Evolutionary conservation across 1,140 invertebrate genomes (phyloP), one percentile per base, ranked within the genome.

Genomic region (Drosophila repleta): DNA sequence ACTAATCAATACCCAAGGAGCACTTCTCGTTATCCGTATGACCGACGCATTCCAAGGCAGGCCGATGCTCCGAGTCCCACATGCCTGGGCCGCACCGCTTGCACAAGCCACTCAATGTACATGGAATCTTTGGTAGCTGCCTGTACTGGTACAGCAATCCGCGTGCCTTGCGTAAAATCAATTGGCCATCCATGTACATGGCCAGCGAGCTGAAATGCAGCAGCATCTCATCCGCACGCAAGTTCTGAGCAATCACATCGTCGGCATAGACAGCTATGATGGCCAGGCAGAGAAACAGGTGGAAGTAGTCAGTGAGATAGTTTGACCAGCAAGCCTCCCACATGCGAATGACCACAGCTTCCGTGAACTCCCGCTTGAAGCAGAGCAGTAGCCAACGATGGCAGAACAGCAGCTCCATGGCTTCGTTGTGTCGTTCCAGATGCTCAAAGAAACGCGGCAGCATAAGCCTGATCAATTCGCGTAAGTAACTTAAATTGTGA

Each of bases 271-370:
- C 96, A 49, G 96, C 95, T 52, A 98, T 96, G 74, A 98, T 97
- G 37, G 97, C 96, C 49, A 97, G 93, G 84, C 97, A 97, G 11
- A 98, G 94, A 92, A 98, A 98, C 76, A 98, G 92, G 90, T 98
- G 97, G 92, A 98, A 98, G 90, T 98, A 97, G 91, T 98, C 96
- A 0, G 97, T 98, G 88, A 97, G 94, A 92, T 97, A 98, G 91
- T 97, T 97, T 0, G 97, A 95, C 97, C 97, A 98, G 91, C 97
- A 98, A 1, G 97, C 95, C 92, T 98, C 97, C 97, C 97, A 98
- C 95, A 98, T 97, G 20, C 95, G 93, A 4, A 98, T 93, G 0
- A 97, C 96, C 46, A 97, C 95, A 11, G 94, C 94, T 88, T 97
- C 97, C 3, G 96, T 95, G 84, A 98, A 98, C 92, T 98, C 97